phyloP scores from a whole-genome alignment of 1,140 invertebrate genomes.

The Agrypnia vestita region DNA sequence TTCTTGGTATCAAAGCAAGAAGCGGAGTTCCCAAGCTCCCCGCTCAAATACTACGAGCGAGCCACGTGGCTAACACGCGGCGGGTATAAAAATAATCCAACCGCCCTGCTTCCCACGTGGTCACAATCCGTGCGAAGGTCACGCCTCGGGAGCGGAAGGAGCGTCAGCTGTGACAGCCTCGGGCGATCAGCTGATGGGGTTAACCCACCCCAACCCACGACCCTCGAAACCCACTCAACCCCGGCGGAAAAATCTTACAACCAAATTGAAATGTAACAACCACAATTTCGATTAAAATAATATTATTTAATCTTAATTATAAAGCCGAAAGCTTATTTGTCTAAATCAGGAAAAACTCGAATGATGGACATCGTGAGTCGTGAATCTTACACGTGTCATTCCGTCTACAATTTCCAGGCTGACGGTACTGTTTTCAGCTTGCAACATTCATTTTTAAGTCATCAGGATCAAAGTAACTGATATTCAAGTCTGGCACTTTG shows the following conservation, averaged over 20 bases:
- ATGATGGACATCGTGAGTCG: too few relatives aligned
- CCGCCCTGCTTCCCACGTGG: constrained; percentile 28
- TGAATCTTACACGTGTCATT: too few relatives aligned
- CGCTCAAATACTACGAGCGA: background rate
- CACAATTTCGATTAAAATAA: too few relatives aligned
- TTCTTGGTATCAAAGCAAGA: too few relatives aligned
- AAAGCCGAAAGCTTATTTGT: too few relatives aligned
- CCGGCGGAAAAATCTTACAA: background rate
- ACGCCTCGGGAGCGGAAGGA: constrained; percentile 41
- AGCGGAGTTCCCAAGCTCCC: background rate
- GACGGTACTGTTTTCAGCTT: too few relatives aligned
- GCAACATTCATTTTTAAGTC: too few relatives aligned
- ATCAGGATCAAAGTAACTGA: too few relatives aligned
- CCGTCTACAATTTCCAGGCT: too few relatives aligned
- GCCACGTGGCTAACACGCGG: constrained; percentile 29
- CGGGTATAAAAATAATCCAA: constrained; percentile 24
- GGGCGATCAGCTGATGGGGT: constrained; percentile 39
- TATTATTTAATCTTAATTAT: too few relatives aligned
- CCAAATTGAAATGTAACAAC: background rate
- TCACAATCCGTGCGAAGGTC: constrained; percentile 43
- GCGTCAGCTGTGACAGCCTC: constrained; percentile 33
- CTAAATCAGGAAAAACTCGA: too few relatives aligned
- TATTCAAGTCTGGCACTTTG: too few relatives aligned
- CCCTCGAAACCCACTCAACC: constrained; percentile 1
- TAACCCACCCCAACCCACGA: constrained; percentile 15